These are phyloP conservation scores for Philereme transversata DNA, from an alignment of 2,888 invertebrate genomes.

Conservation along the genomic window DNA sequence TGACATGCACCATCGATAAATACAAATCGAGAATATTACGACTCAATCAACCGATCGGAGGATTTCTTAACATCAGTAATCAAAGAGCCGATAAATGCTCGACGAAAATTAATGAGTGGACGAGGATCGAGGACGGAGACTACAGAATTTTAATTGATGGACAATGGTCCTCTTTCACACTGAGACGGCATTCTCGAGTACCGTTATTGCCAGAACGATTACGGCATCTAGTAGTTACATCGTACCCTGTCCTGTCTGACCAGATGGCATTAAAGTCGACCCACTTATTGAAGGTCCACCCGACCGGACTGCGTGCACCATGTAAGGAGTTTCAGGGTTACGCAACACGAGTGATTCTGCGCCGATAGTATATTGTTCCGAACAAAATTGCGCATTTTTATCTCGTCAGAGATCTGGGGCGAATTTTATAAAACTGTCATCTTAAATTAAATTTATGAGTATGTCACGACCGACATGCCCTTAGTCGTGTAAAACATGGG, in stretches of 20 bases:
- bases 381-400: slow-evolving; percentile 38
- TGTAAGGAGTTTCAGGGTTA: slow-evolving; percentile 73
- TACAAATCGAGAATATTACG: slow-evolving; percentile 17
- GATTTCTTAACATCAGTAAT: slow-evolving; percentile 10
- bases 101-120: slow-evolving; percentile 35
- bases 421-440: slow-evolving; percentile 36
- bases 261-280: slow-evolving; percentile 78
- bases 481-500: slow-evolving; percentile 27
- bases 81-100: slow-evolving; percentile 15
- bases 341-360: slow-evolving; percentile 55
- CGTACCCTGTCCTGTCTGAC: slow-evolving; percentile 66
- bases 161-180: slow-evolving; percentile 47
- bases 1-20: slow-evolving; percentile 5
- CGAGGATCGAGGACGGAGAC: slow-evolving; percentile 43
- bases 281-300: slow-evolving; percentile 77
- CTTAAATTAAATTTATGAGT: slow-evolving; percentile 36
- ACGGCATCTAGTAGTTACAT: slow-evolving; percentile 60
- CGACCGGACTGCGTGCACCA: slow-evolving; percentile 62
- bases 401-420: slow-evolving; percentile 36
- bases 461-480: slow-evolving; percentile 28
- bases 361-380: slow-evolving; percentile 36
- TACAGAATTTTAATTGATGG: slow-evolving; percentile 51
- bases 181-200: slow-evolving; percentile 47
- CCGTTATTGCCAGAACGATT: slow-evolving; percentile 60
- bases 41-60: slow-evolving; percentile 21